Evolutionary conservation across 2,888 invertebrate genomes (phyloP).

Genomic region (Helleia helle): DNA sequence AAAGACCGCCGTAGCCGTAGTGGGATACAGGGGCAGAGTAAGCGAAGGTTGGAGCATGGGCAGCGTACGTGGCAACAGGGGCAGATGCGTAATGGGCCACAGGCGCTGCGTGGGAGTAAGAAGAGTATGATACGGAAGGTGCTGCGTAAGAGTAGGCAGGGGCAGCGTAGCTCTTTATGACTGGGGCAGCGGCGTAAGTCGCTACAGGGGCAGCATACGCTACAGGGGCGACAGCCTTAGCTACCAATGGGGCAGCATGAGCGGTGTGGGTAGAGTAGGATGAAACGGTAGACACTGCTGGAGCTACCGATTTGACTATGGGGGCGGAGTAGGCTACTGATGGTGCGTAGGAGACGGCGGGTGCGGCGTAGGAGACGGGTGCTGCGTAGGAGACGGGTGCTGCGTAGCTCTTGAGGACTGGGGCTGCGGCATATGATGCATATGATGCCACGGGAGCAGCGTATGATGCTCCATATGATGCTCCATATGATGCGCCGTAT

Average conservation of each 20-base stretch:
- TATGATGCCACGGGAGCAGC: slow-evolving; percentile 39
- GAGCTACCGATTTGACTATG: slow-evolving; percentile 28
- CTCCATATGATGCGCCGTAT: slow-evolving; percentile 57
- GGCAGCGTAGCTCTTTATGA: slow-evolving; percentile 61
- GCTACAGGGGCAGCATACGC: slow-evolving; percentile 12
- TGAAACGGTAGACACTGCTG: slow-evolving; percentile 30
- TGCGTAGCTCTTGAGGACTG: slow-evolving; percentile 23
- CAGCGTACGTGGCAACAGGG: slow-evolving; percentile 17
- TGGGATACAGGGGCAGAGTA: slow-evolving; percentile 75
- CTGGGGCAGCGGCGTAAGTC: slow-evolving; percentile 64
- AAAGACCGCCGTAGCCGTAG: slow-evolving; percentile 76
- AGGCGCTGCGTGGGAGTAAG: slow-evolving; percentile 29
- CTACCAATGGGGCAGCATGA: slow-evolving; percentile 28
- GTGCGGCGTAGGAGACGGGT: slow-evolving; percentile 34
- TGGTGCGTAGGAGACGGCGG: slow-evolving; percentile 31
- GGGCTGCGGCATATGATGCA: slow-evolving; percentile 16
- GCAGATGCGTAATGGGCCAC: slow-evolving; percentile 28
- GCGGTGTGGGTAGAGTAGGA: slow-evolving; percentile 33
- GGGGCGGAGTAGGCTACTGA: slow-evolving; percentile 62
- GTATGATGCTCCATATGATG: slow-evolving; percentile 45
- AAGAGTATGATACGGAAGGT: slow-evolving; percentile 23
- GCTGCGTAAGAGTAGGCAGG: slow-evolving; percentile 45
- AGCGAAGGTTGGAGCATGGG: slow-evolving; percentile 52
- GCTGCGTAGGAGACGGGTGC: slow-evolving; percentile 35
- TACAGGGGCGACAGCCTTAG: slow-evolving; percentile 34